Conservation (phyloP, 2,113 vertebrate species). For the Chaetorhynchus papuensis region DNA sequence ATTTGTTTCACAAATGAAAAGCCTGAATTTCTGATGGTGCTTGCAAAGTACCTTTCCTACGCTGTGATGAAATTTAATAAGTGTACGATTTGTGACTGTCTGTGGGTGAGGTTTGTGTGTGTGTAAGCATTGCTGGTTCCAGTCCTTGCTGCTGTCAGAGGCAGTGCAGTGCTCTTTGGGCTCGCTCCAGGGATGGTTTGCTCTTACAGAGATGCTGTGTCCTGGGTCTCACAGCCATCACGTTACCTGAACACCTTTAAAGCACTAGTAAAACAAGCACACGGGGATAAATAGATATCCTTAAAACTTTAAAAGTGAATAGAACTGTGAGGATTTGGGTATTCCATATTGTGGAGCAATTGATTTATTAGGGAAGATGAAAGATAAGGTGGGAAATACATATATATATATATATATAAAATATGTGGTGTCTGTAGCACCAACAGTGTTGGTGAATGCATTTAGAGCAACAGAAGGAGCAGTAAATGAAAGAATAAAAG, state of each 20-base stretch:
- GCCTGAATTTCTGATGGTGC: background rate
- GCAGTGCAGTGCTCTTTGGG: background rate
- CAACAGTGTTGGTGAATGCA: background rate
- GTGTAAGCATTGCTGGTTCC: background rate
- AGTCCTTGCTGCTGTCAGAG: background rate
- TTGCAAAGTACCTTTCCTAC: background rate
- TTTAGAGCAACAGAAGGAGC: background rate
- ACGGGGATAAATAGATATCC: background rate
- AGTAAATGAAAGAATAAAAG: slow-evolving; percentile 3
- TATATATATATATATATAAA: background rate
- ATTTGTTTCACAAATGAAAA: background rate
- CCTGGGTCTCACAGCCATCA: background rate
- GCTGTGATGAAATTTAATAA: background rate
- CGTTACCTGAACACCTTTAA: background rate
- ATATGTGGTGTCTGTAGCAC: background rate
- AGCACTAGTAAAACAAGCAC: background rate
- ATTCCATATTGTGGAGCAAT: background rate
- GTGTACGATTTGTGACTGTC: background rate
- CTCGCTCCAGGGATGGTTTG: background rate
- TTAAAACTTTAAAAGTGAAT: background rate
- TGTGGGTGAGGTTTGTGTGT: background rate
- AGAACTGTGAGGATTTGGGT: background rate
- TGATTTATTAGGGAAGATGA: background rate
- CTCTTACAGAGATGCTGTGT: background rate
- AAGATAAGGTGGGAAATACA: background rate